These are phyloP conservation scores for Rhorus exstirpatorius DNA, from an alignment of 2,888 invertebrate genomes.

Conservation along the genomic window DNA sequence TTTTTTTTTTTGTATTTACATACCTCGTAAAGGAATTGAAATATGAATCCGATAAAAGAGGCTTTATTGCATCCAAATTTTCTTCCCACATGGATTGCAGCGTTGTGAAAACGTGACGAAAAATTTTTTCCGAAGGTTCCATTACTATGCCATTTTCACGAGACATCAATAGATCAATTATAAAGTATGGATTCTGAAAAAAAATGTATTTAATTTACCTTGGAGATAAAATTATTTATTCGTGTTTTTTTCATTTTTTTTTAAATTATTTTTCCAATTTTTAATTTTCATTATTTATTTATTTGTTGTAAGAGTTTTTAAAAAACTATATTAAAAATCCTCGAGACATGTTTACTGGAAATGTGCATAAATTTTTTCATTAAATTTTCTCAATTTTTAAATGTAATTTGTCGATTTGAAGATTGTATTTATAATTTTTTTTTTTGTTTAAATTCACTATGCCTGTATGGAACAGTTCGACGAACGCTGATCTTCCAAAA, in stretches of 20 bases:
- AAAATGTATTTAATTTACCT: not conserved
- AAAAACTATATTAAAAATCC: not conserved
- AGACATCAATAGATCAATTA: constrained; percentile 87
- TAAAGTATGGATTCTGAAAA: constrained; percentile 89
- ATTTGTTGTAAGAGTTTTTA: not conserved
- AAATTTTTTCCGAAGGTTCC: constrained; percentile 89
- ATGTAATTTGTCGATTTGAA: not conserved
- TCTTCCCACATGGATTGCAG: constrained; percentile 90
- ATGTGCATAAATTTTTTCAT: no score
- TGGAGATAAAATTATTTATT: not conserved
- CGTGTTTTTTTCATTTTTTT: not conserved
- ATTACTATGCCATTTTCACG: constrained; percentile 85
- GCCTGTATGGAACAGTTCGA: constrained; percentile 86
- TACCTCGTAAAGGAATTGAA: constrained; percentile 92
- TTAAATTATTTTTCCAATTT: not conserved
- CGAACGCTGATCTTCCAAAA: constrained; percentile 87
- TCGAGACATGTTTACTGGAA: no score
- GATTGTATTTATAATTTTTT: constrained; percentile 7
- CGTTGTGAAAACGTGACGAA: constrained; percentile 88
- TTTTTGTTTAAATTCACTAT: constrained; percentile 80
- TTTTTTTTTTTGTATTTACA: not conserved
- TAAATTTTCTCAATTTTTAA: no score
- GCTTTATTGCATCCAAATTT: constrained; percentile 90
- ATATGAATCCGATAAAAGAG: constrained; percentile 90
- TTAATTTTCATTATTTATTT: not conserved